Evolutionary conservation across 2,888 invertebrate species (phyloP).

Genomic region (Microplitis manilae): DNA sequence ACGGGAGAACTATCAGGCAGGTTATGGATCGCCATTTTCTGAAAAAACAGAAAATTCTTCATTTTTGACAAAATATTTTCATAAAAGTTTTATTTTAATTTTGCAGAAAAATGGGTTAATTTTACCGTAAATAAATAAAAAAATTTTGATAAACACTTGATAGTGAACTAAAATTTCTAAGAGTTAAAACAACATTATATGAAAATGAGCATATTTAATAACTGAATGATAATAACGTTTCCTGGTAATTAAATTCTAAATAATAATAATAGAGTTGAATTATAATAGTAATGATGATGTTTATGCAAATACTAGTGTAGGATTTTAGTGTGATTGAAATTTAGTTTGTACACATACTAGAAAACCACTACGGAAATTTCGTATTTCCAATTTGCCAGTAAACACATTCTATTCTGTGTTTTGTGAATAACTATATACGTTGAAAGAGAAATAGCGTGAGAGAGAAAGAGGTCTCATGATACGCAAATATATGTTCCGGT

Average conservation of each 20-base stretch:
- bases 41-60: too few species aligned
- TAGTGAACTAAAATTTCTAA: too few species aligned
- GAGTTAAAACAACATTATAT: background rate
- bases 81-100: too few species aligned
- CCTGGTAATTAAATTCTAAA: background rate
- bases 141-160: too few species aligned
- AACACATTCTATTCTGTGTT: slow-evolving; percentile 16
- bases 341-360: slow-evolving; percentile 19
- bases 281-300: background rate
- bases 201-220: background rate
- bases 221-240: background rate
- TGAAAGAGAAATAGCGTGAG: background rate
- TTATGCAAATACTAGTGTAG: background rate
- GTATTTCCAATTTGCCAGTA: slow-evolving; percentile 31
- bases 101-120: too few species aligned
- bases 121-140: too few species aligned
- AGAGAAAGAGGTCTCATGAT: slow-evolving; percentile 4
- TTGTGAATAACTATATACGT: background rate
- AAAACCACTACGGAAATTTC: slow-evolving; percentile 25
- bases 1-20: too few species aligned
- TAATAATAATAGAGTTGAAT: background rate
- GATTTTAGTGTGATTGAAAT: slow-evolving; percentile 23
- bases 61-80: too few species aligned
- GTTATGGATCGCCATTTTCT: too few species aligned
- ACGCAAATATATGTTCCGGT: slow-evolving; percentile 13